Evolutionary conservation across 1,140 invertebrate species (phyloP).

Genomic region (Diploscapter pachys): DNA sequence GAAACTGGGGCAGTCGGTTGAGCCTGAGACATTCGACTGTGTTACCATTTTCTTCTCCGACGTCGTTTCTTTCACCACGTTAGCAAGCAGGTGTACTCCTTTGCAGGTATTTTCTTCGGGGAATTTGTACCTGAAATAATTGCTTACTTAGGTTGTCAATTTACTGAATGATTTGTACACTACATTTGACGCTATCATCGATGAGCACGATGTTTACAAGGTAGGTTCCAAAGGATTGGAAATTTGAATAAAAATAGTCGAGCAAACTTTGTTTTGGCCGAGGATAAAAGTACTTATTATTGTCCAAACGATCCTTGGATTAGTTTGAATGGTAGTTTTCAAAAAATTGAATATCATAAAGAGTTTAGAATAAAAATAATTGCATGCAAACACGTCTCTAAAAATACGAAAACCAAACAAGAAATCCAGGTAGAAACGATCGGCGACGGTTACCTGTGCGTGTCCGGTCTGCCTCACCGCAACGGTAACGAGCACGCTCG

Average conservation of each 20-base stretch:
- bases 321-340: not conserved
- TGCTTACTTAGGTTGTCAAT: conserved; percentile 65
- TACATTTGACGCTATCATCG: conserved; percentile 74
- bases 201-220: conserved; percentile 76
- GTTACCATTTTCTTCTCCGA: conserved; percentile 79
- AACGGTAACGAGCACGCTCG: conserved; percentile 66
- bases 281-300: conserved; percentile 30
- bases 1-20: conserved; percentile 53
- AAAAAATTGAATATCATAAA: too few species aligned
- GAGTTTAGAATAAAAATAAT: not conserved
- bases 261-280: not conserved
- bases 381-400: not conserved
- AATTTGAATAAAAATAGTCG: not conserved
- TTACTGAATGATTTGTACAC: conserved; percentile 80
- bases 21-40: conserved; percentile 50
- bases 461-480: conserved; percentile 65
- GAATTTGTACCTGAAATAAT: not conserved
- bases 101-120: conserved; percentile 12
- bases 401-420: not conserved
- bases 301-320: not conserved
- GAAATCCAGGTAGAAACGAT: conserved; percentile 1
- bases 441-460: conserved; percentile 71
- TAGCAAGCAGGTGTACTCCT: conserved; percentile 64
- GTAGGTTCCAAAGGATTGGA: conserved; percentile 60
- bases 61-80: conserved; percentile 82